Percentiles rank a stretch among this genome's conserved stretches.
Evolutionary conservation across 2,113 vertebrate species (phyloP).

Genomic region (Coptodon bakossiorum): DNA sequence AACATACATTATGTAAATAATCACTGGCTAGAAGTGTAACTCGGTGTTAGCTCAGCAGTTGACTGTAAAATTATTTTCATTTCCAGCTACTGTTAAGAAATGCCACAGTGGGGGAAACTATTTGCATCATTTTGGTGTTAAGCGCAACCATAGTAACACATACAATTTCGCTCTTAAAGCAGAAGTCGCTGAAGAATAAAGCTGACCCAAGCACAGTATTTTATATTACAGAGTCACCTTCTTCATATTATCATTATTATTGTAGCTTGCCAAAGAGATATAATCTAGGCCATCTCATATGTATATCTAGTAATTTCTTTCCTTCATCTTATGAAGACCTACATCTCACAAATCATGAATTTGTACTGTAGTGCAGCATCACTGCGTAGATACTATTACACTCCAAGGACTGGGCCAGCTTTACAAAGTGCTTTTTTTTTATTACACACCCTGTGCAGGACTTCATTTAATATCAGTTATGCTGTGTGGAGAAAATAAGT

Average conservation of each 20-base stretch:
- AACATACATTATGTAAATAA: background rate
- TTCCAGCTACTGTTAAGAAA: background rate
- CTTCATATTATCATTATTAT: background rate
- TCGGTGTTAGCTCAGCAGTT: background rate
- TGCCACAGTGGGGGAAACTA: background rate
- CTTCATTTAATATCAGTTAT: background rate
- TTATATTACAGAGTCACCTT: background rate
- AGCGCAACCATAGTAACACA: background rate
- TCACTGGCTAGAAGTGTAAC: background rate
- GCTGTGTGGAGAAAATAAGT: background rate
- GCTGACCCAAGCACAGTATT: background rate
- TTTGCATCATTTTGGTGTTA: background rate
- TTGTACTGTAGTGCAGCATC: background rate
- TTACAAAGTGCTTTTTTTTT: background rate
- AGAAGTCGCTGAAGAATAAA: background rate
- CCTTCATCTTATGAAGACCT: background rate
- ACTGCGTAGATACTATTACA: background rate
- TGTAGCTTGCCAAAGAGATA: background rate
- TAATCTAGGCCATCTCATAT: background rate
- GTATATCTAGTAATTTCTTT: background rate
- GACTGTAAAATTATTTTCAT: background rate
- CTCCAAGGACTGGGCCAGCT: background rate
- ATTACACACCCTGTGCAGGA: background rate
- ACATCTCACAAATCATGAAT: background rate
- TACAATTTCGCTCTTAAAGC: background rate